These are phyloP conservation scores for Drosophila triauraria DNA, from an alignment of 1,140 invertebrate genomes.

Conservation along the genomic window DNA sequence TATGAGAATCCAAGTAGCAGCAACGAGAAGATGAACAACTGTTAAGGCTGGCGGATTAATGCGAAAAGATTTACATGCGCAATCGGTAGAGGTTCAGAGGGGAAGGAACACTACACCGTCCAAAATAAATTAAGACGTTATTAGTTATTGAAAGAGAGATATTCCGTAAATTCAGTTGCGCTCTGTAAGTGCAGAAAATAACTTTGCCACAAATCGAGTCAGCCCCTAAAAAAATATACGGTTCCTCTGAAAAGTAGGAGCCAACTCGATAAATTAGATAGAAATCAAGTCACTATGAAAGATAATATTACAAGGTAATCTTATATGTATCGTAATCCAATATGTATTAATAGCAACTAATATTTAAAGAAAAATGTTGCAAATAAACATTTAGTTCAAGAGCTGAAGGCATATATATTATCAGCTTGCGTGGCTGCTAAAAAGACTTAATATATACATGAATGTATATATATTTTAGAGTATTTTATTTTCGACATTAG, in stretches of 20 bases:
- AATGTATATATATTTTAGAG: background rate
- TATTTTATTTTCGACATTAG: background rate
- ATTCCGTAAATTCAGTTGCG: background rate
- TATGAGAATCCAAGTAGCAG: slow-evolving; percentile 46
- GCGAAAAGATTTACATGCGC: slow-evolving; percentile 71
- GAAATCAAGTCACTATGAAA: too few species aligned
- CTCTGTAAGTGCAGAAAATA: too few species aligned
- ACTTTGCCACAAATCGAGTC: too few species aligned
- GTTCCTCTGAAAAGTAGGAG: too few species aligned
- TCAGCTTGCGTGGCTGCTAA: too few species aligned
- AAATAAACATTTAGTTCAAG: background rate
- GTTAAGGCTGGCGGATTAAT: slow-evolving; percentile 68
- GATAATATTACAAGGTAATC: too few species aligned
- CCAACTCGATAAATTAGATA: too few species aligned
- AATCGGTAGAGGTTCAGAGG: slow-evolving; percentile 46
- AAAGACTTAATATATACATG: too few species aligned
- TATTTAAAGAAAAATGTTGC: background rate
- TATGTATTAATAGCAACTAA: background rate
- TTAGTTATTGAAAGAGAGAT: background rate
- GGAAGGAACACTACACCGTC: slow-evolving; percentile 2
- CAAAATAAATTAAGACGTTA: background rate
- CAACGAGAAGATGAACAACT: slow-evolving; percentile 47
- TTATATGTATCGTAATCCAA: too few species aligned
- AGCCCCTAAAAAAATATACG: too few species aligned
- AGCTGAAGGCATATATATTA: too few species aligned